Evolutionary conservation across 2,888 invertebrate genomes (phyloP).

Genomic region (Agrochola lota): DNA sequence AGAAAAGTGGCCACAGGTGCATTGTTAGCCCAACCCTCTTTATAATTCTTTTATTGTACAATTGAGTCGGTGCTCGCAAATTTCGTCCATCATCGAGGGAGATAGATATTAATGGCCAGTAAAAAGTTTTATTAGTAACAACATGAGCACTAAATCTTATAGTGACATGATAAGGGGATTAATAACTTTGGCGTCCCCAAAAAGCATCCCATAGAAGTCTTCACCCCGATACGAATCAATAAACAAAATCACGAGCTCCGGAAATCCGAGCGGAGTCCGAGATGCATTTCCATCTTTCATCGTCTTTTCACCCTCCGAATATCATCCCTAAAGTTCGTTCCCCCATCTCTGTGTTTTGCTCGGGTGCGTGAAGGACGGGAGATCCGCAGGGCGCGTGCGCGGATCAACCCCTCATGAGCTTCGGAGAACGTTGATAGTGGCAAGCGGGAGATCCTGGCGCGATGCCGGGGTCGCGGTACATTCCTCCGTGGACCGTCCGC

Average conservation of each 20-base stretch:
- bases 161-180: conserved; percentile 84
- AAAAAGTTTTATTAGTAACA: conserved; percentile 78
- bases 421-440: conserved; percentile 85
- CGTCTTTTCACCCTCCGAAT: conserved; percentile 89
- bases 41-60: conserved; percentile 62
- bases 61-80: conserved; percentile 56
- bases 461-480: conserved; percentile 85
- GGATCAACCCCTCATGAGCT: conserved; percentile 86
- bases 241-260: conserved; percentile 90
- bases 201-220: conserved; percentile 77
- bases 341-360: conserved; percentile 73
- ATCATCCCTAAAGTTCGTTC: conserved; percentile 86
- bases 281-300: conserved; percentile 90
- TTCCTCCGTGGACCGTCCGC: conserved; percentile 89
- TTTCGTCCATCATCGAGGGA: conserved; percentile 63
- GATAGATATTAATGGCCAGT: conserved; percentile 73
- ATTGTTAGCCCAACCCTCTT: conserved; percentile 71
- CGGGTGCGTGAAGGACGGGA: conserved; percentile 78
- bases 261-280: conserved; percentile 89
- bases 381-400: conserved; percentile 83
- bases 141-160: conserved; percentile 81
- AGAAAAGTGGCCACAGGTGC: conserved; percentile 79
- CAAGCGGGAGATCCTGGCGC: conserved; percentile 85
- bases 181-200: conserved; percentile 81
- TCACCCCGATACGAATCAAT: conserved; percentile 87